Percentiles rank a stretch among this genome's conserved stretches.
These are phyloP conservation scores for Sardinella longiceps DNA, from an alignment of 2,797 vertebrate species.

Conservation along the genomic window DNA sequence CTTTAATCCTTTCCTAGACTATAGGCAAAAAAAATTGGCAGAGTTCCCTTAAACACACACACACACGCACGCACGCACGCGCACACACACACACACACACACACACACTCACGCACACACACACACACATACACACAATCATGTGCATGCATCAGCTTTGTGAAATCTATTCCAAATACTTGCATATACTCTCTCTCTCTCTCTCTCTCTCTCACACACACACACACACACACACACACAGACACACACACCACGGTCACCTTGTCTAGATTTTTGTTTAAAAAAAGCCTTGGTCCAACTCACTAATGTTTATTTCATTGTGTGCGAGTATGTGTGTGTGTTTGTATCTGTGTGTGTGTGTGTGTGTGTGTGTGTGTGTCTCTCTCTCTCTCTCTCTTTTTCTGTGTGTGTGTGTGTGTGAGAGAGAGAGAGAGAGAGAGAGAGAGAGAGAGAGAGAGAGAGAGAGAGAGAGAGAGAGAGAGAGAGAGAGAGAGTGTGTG, in stretches of 20 bases:
- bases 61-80: not conserved
- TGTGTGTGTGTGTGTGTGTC: conserved; percentile 8
- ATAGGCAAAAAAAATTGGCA: conserved; percentile 13
- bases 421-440: not conserved
- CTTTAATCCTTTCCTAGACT: conserved; percentile 23
- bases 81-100: not conserved
- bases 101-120: not conserved
- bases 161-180: too few species aligned
- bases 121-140: not conserved
- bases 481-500: not conserved
- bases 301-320: not conserved
- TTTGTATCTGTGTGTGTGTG: not conserved
- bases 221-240: not conserved
- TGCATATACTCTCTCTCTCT: too few species aligned
- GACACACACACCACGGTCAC: not conserved
- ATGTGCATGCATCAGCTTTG: not conserved
- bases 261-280: conserved; percentile 6
- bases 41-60: not conserved
- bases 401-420: conserved; percentile 2
- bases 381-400: too few species aligned
- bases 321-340: not conserved
- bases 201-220: too few species aligned
- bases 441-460: too few species aligned
- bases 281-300: not conserved
- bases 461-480: not conserved